A percentile compares a stretch with the other conserved stretches of the same genome.
Evolutionary conservation across 2,113 vertebrate species (phyloP).

Genomic region (Phalacrocorax carbo): DNA sequence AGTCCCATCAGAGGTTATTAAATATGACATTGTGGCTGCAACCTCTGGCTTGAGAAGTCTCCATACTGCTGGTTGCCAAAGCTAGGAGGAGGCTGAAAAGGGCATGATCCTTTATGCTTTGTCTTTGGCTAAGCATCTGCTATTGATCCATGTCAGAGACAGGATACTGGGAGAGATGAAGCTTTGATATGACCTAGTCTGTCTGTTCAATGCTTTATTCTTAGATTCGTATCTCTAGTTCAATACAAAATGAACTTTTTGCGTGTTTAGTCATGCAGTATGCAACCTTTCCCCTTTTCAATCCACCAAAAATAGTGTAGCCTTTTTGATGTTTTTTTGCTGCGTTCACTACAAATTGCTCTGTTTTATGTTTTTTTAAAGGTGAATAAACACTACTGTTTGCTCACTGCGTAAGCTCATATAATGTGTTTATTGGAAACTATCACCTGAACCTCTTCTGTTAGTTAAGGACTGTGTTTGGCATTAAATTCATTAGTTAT

Average conservation of each 20-base stretch:
- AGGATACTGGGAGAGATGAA: neutral
- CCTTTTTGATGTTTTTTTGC: neutral
- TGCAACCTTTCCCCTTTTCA: neutral
- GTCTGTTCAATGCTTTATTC: neutral
- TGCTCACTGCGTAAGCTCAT: neutral
- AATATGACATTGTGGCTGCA: neutral
- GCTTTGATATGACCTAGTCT: neutral
- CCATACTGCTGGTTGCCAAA: rapidly evolving
- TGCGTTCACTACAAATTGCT: neutral
- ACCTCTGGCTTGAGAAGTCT: neutral
- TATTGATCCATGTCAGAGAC: neutral
- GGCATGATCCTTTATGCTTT: neutral
- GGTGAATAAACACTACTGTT: neutral
- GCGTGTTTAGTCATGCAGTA: neutral
- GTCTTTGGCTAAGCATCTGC: neutral
- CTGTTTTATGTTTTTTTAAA: neutral
- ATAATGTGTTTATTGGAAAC: neutral
- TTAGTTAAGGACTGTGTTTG: neutral
- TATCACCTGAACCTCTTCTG: neutral
- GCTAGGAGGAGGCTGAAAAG: neutral
- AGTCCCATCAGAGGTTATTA: conserved; percentile 9
- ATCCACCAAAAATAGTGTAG: neutral
- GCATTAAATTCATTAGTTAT: neutral
- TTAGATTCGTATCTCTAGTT: neutral
- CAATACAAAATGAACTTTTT: neutral